Conservation (phyloP, 2,797 vertebrate genomes). For the Tapera naevia region DNA sequence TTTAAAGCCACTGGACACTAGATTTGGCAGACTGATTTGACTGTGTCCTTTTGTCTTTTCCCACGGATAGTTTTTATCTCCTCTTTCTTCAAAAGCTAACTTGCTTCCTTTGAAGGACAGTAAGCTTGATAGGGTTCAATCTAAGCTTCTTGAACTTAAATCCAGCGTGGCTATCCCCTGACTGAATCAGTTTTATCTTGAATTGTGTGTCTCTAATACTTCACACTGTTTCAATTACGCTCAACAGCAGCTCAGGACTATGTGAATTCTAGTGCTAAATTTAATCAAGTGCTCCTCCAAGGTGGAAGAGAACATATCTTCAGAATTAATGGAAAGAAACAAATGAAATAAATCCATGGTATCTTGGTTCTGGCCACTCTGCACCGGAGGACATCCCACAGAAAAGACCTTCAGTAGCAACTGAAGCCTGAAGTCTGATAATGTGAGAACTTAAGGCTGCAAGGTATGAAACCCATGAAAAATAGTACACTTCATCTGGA, state of each 20-base stretch:
- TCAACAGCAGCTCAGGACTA: slow-evolving; percentile 12
- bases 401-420: slow-evolving; percentile 61
- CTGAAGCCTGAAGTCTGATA: slow-evolving; percentile 61
- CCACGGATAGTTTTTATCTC: slow-evolving; percentile 53
- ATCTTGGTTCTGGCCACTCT: slow-evolving; percentile 34
- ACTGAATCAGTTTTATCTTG: slow-evolving; percentile 43
- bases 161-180: slow-evolving; percentile 34
- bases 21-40: slow-evolving; percentile 49
- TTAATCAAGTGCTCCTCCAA: slow-evolving; percentile 68
- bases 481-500: slow-evolving; percentile 73
- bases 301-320: slow-evolving; percentile 61
- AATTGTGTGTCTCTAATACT: slow-evolving; percentile 46
- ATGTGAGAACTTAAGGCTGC: slow-evolving; percentile 67
- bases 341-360: slow-evolving; percentile 39
- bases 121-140: slow-evolving; percentile 55
- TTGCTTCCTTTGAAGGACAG: slow-evolving; percentile 55
- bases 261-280: slow-evolving; percentile 67
- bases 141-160: slow-evolving; percentile 67
- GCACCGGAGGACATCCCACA: background rate
- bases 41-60: slow-evolving; percentile 55
- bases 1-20: slow-evolving; percentile 55
- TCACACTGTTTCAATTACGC: slow-evolving; percentile 54
- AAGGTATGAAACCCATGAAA: slow-evolving; percentile 73
- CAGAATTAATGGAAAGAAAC: slow-evolving; percentile 59
- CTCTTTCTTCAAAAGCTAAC: slow-evolving; percentile 55